A percentile compares a stretch with the other conserved stretches of the same genome.
phyloP scores from a whole-genome alignment of 2,797 vertebrate genomes.

The Thunnus albacares region DNA sequence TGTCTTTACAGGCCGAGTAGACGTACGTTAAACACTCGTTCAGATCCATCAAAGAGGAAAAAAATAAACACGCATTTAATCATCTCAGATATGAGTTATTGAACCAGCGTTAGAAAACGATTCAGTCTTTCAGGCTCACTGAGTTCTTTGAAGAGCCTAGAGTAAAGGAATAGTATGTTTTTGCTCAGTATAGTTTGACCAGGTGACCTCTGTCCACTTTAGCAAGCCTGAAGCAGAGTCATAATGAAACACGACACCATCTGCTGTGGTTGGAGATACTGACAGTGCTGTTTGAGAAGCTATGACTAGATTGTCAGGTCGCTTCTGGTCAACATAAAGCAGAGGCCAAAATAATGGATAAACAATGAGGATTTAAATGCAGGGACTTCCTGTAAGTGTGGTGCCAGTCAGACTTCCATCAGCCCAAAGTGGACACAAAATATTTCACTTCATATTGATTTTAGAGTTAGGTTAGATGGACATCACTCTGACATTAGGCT shows the following conservation, averaged over 20 bases:
- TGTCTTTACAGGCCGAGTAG: neutral
- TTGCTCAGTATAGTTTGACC: too few species aligned
- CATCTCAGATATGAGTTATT: neutral
- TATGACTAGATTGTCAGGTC: neutral
- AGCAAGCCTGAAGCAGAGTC: too few species aligned
- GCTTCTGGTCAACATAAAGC: neutral
- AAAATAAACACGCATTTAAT: neutral
- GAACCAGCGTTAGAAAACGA: too few species aligned
- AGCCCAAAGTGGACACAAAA: neutral
- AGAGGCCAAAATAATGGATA: neutral
- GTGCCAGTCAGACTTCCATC: slow-evolving; percentile 8
- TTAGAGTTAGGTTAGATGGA: neutral
- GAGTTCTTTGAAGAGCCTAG: neutral
- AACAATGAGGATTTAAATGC: too few species aligned
- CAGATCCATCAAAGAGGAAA: slow-evolving; percentile 6
- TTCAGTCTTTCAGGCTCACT: neutral
- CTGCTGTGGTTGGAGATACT: neutral
- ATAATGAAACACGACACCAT: too few species aligned
- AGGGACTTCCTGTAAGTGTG: neutral
- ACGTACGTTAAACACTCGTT: neutral
- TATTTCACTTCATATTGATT: slow-evolving; percentile 38
- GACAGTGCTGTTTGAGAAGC: neutral
- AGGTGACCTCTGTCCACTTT: too few species aligned
- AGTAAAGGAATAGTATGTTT: neutral
- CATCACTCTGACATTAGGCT: neutral